Base-by-base conservation (phyloP, 2,113 vertebrate species). In the Barbus barbus region DNA sequence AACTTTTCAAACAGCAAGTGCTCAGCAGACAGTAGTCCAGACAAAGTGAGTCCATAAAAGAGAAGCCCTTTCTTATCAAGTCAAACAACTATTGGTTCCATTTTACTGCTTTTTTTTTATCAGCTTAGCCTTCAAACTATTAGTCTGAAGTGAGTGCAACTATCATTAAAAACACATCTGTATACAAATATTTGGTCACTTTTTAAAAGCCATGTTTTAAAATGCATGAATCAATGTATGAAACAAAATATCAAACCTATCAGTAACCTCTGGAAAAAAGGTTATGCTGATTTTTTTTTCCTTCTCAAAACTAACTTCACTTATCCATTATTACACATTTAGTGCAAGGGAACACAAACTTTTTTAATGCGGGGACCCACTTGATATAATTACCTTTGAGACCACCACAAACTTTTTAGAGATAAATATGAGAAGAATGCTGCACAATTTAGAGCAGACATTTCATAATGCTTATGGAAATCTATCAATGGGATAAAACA, bases 21-120 rank as follows among this genome's bases (percentile, higher is more conserved):
- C 6, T 77, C 22, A 78, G n/a, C 56, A 78, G 76, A 61, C 75
- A 24, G 75, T 24, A 77, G 74, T 33, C 48, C 28, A 77, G 28
- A 58, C 76, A 44, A 44, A 61, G 38, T 63, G 31, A 63, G 16
- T n/a, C 77, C 24, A 44, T 44, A 20, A 79, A 79, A 79, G 33
- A 41, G 56, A 78, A 78, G 56, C 1, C n/a, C 41, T 69, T 69
- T 20, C 28, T 76, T 76, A 33, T 77, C 48, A 56, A 53, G 28
- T 56, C 31, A 58, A 56, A 58, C 48, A 36, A 48, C 41, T 26
- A 9, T 22, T 69, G 20, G 65, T 20, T 3, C 6, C 31, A 9
- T 6, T 73, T 73, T 46, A 26, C n/a, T 0, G 71, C 11, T 48
- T 48, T 16, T 5, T 46, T n/a, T 73, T 73, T 73, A 73, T 46